phyloP scores from a whole-genome alignment of 2,888 invertebrate species.

The Drosophila hamatofila region DNA sequence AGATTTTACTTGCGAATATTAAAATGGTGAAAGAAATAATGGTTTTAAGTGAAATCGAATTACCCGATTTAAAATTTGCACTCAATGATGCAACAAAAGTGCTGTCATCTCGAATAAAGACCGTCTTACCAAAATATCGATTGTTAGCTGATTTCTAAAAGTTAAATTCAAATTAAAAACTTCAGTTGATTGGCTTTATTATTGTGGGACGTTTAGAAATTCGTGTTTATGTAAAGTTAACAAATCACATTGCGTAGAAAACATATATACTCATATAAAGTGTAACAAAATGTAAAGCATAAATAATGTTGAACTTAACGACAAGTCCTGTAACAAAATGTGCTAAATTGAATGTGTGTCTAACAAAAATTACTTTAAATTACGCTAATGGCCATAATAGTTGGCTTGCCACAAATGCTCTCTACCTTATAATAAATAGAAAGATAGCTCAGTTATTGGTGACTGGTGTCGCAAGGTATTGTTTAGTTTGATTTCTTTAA shows the following conservation, averaged over 20 bases:
- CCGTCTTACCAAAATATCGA: background rate
- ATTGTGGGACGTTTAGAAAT: constrained; percentile 81
- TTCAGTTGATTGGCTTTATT: constrained; percentile 76
- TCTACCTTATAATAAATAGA: constrained; percentile 42
- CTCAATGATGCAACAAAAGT: background rate
- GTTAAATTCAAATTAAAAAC: background rate
- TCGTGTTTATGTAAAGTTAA: constrained; percentile 62
- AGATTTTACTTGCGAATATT: no score
- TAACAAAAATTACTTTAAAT: constrained; percentile 61
- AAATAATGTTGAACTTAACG: constrained; percentile 37
- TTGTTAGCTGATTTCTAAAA: background rate
- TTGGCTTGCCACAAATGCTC: constrained; percentile 16
- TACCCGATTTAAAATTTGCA: no score
- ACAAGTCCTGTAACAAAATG: constrained; percentile 67
- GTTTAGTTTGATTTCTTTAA: constrained; percentile 69
- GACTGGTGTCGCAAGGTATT: constrained; percentile 20
- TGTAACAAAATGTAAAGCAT: constrained; percentile 59
- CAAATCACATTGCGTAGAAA: constrained; percentile 78
- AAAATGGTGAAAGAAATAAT: no score
- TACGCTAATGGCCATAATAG: constrained; percentile 42
- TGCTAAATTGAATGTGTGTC: constrained; percentile 39
- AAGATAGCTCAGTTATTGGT: constrained; percentile 42
- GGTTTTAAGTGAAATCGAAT: no score
- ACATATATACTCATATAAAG: constrained; percentile 51
- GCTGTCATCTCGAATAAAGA: background rate